These are phyloP conservation scores for Trichogramma evanescens DNA, from an alignment of 2,888 invertebrate species.

Conservation along the genomic window DNA sequence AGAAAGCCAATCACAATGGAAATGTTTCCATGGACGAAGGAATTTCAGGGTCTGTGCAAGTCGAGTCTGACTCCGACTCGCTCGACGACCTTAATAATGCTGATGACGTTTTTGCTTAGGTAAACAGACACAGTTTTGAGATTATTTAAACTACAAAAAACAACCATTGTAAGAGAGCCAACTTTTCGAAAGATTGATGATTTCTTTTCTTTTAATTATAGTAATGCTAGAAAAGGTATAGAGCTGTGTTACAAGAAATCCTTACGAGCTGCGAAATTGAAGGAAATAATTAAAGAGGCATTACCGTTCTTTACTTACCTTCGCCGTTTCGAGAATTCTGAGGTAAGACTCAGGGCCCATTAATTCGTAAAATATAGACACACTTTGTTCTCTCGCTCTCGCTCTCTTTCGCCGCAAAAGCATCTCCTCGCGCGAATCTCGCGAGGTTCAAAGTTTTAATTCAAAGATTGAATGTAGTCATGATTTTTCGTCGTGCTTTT, in stretches of 20 bases:
- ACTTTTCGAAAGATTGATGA: background rate
- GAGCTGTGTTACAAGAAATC: constrained; percentile 44
- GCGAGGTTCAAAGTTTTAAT: too few relatives aligned
- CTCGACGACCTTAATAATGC: constrained; percentile 36
- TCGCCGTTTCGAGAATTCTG: constrained; percentile 39
- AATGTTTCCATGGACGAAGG: constrained; percentile 36
- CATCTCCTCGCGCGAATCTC: too few relatives aligned
- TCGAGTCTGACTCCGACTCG: constrained; percentile 30
- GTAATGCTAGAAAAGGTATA: constrained; percentile 42
- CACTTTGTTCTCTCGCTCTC: too few relatives aligned
- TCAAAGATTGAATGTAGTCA: too few relatives aligned
- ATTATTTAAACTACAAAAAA: background rate
- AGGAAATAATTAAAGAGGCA: constrained; percentile 43
- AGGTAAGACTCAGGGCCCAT: constrained; percentile 32
- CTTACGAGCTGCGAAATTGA: constrained; percentile 42
- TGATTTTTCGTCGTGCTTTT: too few relatives aligned
- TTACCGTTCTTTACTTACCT: constrained; percentile 45
- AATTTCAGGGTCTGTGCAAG: constrained; percentile 37
- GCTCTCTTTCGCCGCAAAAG: too few relatives aligned
- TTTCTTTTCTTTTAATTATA: constrained; percentile 32
- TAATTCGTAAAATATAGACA: background rate
- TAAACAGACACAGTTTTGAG: constrained; percentile 25
- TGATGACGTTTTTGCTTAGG: constrained; percentile 41
- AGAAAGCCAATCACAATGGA: constrained; percentile 26
- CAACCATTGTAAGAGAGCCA: background rate